Evolutionary conservation across 1,140 invertebrate species (phyloP).

Genomic region (Hyposmocoma kahamanoa): DNA sequence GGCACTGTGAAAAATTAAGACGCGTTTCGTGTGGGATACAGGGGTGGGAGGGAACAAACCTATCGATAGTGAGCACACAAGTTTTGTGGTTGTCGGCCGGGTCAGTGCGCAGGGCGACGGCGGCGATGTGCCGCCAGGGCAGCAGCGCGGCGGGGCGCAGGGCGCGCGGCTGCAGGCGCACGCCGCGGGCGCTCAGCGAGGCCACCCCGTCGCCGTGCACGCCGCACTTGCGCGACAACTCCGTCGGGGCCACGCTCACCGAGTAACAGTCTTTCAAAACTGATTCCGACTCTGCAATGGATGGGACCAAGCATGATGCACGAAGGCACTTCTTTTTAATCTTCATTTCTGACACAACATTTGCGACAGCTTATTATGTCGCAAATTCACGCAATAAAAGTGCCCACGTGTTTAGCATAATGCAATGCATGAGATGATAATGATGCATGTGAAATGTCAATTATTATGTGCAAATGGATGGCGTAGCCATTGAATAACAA

Average conservation of each 20-base stretch:
- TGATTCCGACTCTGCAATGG: conserved; percentile 49
- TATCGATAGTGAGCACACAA: conserved; percentile 46
- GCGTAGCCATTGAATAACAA: too few relatives aligned
- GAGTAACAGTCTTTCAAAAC: conserved; percentile 54
- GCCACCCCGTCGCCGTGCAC: conserved; percentile 35
- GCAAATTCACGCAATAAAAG: too few relatives aligned
- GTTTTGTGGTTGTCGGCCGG: conserved; percentile 34
- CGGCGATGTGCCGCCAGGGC: conserved; percentile 40
- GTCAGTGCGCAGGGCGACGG: conserved; percentile 27
- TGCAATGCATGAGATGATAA: too few relatives aligned
- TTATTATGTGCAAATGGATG: too few relatives aligned
- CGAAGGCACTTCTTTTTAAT: too few relatives aligned
- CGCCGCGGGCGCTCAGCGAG: conserved; percentile 33
- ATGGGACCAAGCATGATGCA: conserved; percentile 34
- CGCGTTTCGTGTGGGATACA: too few relatives aligned
- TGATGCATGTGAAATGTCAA: too few relatives aligned
- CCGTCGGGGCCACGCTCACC: conserved; percentile 42
- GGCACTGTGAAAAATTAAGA: too few relatives aligned
- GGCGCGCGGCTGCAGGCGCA: conserved; percentile 32
- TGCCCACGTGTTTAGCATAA: too few relatives aligned
- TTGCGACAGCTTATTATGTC: too few relatives aligned
- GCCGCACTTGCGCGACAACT: conserved; percentile 43
- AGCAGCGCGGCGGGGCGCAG: conserved; percentile 27
- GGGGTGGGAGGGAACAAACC: conserved; percentile 37
- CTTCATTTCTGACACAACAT: too few relatives aligned